These are phyloP conservation scores for Protonibea diacanthus DNA, from an alignment of 2,797 vertebrate genomes.

Conservation along the genomic window DNA sequence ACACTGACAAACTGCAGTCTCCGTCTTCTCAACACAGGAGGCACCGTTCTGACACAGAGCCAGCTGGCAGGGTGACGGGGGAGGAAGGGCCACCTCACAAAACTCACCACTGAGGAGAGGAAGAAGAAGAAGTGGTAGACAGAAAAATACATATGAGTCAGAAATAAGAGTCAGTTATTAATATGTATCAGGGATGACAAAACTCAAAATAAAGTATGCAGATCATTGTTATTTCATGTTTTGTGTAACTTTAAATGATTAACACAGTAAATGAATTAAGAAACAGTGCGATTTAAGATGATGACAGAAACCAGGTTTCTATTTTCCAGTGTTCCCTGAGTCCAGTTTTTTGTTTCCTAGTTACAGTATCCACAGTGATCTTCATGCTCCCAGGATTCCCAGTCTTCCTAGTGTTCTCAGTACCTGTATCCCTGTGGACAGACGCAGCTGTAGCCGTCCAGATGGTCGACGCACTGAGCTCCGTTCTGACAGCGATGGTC, in stretches of 20 bases:
- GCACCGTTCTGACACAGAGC: conserved; percentile 92
- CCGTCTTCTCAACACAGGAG: conserved; percentile 85
- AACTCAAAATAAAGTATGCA: neutral
- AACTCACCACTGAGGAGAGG: conserved; percentile 90
- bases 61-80: conserved; percentile 86
- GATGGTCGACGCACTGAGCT: conserved; percentile 89
- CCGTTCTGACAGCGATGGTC: conserved; percentile 92
- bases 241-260: neutral
- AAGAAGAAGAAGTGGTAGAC: neutral
- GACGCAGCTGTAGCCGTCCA: conserved; percentile 91
- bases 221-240: neutral
- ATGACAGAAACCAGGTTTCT: neutral
- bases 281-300: neutral
- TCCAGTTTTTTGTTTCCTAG: neutral
- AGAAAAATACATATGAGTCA: neutral
- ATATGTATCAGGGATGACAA: too few relatives aligned
- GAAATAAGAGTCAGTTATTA: too few relatives aligned
- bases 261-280: too few relatives aligned
- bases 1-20: conserved; percentile 90
- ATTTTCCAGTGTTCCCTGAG: neutral
- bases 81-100: conserved; percentile 87
- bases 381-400: neutral
- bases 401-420: neutral
- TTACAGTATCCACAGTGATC: neutral
- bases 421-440: conserved; percentile 84